Percentiles rank a stretch among this genome's conserved stretches.
phyloP scores from a whole-genome alignment of 1,140 invertebrate species.

The Pachypsylla venusta region DNA sequence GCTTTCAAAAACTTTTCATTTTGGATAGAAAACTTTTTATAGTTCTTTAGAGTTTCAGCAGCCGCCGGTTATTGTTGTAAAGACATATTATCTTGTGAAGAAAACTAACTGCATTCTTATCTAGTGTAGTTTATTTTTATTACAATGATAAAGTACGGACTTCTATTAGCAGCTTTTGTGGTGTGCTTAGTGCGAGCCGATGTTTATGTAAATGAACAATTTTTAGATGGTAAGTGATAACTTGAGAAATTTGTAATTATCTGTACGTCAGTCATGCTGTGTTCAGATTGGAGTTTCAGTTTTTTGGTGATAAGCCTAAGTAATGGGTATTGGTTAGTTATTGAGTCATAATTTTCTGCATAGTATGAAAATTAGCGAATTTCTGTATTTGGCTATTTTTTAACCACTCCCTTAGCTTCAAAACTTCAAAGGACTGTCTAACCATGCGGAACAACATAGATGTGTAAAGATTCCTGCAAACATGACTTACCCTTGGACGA shows the following conservation, averaged over 20 bases:
- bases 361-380: not conserved
- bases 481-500: too few species aligned
- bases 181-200: not conserved
- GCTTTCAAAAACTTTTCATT: constrained; percentile 1
- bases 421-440: too few species aligned
- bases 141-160: not conserved
- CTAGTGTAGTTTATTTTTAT: not conserved
- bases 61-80: not conserved
- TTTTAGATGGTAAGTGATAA: constrained; percentile 18
- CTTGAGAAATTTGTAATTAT: not conserved
- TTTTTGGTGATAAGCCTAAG: not conserved
- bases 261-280: not conserved
- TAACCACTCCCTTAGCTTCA: too few species aligned
- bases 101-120: not conserved
- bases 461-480: too few species aligned
- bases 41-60: not conserved
- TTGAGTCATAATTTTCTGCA: too few species aligned
- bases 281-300: not conserved
- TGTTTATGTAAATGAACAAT: constrained; percentile 12
- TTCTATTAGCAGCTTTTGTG: constrained; percentile 1
- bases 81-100: not conserved
- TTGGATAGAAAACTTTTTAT: not conserved
- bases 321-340: too few species aligned
- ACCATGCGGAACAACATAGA: too few species aligned
- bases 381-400: not conserved